Base-by-base conservation (phyloP, 2,113 vertebrate species). In the Thalassarche chlororhynchos region DNA sequence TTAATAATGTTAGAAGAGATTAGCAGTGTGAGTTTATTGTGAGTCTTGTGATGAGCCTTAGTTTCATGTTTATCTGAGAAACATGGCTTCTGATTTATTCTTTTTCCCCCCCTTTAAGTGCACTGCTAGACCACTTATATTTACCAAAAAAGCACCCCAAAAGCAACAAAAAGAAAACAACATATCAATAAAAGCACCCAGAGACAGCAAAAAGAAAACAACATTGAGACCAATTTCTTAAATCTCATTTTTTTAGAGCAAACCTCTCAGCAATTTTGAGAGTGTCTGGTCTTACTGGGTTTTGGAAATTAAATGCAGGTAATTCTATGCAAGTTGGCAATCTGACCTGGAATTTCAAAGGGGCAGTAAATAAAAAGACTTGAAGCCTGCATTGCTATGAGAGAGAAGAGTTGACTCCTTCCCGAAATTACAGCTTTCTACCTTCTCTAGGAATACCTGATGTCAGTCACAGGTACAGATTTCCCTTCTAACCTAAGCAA, bases 1-100 rank as follows among this genome's bases (percentile, higher is more conserved):
- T 96, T 95, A 96, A 97, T 95, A 89, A 94, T 92, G 95, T 97
- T 97, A 96, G 95, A 92, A 95, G 82, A 93, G 93, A 95, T 97
- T 97, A 96, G 93, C 75, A 95, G 72, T 84, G 87, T 96, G 82
- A 97, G 95, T 96, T 94, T 91, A 65, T 90, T 80, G 84, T 94
- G 82, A 96, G 95, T 93, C 79, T 83, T 70, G 74, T 84, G 84
- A 85, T n/a, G 38, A 64, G 32, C 38, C 38, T 87, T 81, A 87
- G 58, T 89, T 85, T 61, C 49, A 46, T 5, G 6, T 57, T 89
- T 51, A 54, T 65, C 62, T 62, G 28, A 65, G 1, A 10, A 65
- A 19, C 44, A 44, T 14, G 46, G 52, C 17, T 79, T 92, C 44
- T 34, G 69, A 52, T 82, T 87, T 87, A 62, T 58, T 32, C 46